Conservation (phyloP, 2,113 vertebrate genomes). For the Microcebus murinus region DNA sequence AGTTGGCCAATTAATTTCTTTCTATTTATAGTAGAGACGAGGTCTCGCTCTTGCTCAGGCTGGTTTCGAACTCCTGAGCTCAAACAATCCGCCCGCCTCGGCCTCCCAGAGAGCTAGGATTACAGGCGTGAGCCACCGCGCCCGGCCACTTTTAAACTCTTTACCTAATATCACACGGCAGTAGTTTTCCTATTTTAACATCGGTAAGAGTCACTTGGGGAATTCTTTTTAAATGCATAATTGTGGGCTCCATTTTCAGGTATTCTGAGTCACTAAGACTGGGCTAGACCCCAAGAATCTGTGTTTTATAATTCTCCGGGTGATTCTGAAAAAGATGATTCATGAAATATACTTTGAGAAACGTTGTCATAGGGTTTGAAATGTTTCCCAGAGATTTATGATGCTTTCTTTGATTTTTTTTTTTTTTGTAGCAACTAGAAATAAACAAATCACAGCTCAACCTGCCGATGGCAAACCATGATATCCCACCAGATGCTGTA, state of each 20-base stretch:
- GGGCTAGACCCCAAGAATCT: not conserved
- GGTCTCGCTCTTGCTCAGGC: too few species aligned
- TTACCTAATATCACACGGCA: not conserved
- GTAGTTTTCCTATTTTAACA: constrained; percentile 24
- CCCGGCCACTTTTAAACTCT: not conserved
- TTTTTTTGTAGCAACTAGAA: constrained; percentile 75
- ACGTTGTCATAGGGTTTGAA: not conserved
- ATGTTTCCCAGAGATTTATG: not conserved
- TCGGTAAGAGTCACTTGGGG: not conserved
- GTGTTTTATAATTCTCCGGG: not conserved
- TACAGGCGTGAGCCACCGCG: too few species aligned
- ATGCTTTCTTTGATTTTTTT: not conserved
- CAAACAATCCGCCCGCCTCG: too few species aligned
- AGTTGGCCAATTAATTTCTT: too few species aligned
- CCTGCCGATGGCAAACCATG: constrained; percentile 53
- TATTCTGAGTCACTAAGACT: not conserved
- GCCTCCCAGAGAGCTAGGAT: too few species aligned
- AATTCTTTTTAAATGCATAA: not conserved
- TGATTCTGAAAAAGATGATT: constrained; percentile 1
- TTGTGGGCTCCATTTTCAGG: not conserved
- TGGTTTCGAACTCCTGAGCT: too few species aligned
- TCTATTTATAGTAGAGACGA: too few species aligned
- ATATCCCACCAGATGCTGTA: constrained; percentile 91
- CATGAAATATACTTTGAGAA: constrained; percentile 31
- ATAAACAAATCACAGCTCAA: constrained; percentile 63